Evolutionary conservation across 2,888 invertebrate genomes (phyloP), one percentile per base, ranked within the genome.

Genomic region (Helleia helle): DNA sequence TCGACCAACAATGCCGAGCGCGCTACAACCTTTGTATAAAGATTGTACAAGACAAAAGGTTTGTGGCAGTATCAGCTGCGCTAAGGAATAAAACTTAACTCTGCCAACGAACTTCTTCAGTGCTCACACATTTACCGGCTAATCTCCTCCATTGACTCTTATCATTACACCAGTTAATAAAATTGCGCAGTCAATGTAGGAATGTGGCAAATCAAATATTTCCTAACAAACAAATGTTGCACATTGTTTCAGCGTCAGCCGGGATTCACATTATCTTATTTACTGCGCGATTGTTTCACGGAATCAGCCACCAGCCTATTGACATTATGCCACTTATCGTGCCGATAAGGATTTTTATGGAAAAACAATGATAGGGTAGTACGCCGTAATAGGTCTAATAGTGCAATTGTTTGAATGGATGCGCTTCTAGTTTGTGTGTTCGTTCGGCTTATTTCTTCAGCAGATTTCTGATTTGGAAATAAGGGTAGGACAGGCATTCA

Each of bases 301-400:
- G 61, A 58, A 60, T 54, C 45, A 51, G 49, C 58, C 56, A 52
- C 48, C 50, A 52, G 50, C 52, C 52, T 66, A 55, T 62, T 65
- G 61, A 62, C 62, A 61, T 47, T 56, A 43, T 48, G 47, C 45
- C 42, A 43, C 49, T 56, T 63, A 64, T 63, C 61, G 22, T 5
- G 30, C 41, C 48, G 52, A 55, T 56, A 55, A 54, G 39, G 28
- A 22, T 22, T 6, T 22, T 22, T 22, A 22, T 22, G 22, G 8
- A 22, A 5, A 22, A 22, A 22, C 22, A 22, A 22, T 22, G 22
- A 22, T n/a, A n/a, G n/a, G n/a, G n/a, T n/a, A n/a, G n/a, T n/a
- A n/a, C n/a, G n/a, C n/a, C n/a, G n/a, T n/a, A n/a, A n/a, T 15
- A 15, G 30, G 30, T 30, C 9, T 30, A 15, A 15, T 15, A 5